Percentiles rank a stretch among this genome's conserved stretches.
Conservation (phyloP, 2,888 invertebrate species). For the Villa cingulata region DNA sequence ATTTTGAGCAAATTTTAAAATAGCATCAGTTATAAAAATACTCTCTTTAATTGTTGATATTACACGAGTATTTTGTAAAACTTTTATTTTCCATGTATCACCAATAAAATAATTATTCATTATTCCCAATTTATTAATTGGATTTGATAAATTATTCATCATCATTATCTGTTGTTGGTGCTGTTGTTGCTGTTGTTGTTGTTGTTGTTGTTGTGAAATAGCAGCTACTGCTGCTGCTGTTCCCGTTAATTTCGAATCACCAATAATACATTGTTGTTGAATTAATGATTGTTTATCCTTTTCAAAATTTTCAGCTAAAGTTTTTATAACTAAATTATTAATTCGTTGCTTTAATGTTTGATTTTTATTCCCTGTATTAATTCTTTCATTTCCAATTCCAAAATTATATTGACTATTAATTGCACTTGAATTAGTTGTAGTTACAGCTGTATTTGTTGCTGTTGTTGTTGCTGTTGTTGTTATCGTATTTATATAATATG, state of each 20-base stretch:
- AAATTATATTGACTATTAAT: no score
- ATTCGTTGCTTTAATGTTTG: conserved; percentile 79
- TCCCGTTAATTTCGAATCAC: conserved; percentile 5
- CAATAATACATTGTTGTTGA: conserved; percentile 12
- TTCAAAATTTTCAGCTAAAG: conserved; percentile 71
- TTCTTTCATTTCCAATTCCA: conserved; percentile 21
- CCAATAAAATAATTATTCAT: conserved; percentile 41
- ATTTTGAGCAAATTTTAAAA: conserved; percentile 43
- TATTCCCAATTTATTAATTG: conserved; percentile 25
- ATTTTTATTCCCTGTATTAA: conserved; percentile 37
- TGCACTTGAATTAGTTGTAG: conserved; percentile 1
- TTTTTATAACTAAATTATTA: conserved; percentile 75
- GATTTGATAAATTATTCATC: conserved; percentile 18
- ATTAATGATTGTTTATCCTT: conserved; percentile 33
- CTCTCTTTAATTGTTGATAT: conserved; percentile 69
- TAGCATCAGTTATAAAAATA: conserved; percentile 58
- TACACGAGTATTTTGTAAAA: conserved; percentile 68
- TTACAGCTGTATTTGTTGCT: neutral
- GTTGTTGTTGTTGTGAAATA: conserved; percentile 32
- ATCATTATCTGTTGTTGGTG: no score
- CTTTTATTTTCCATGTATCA: conserved; percentile 68
- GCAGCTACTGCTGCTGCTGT: conserved; percentile 26
- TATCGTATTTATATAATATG: conserved; percentile 46
- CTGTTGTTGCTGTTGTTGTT: no score
- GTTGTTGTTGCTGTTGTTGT: conserved; percentile 28